Percentiles rank a stretch among this genome's conserved stretches.
These are phyloP conservation scores for Leptopilina syphax DNA, from an alignment of 2,888 invertebrate genomes.

Conservation along the genomic window DNA sequence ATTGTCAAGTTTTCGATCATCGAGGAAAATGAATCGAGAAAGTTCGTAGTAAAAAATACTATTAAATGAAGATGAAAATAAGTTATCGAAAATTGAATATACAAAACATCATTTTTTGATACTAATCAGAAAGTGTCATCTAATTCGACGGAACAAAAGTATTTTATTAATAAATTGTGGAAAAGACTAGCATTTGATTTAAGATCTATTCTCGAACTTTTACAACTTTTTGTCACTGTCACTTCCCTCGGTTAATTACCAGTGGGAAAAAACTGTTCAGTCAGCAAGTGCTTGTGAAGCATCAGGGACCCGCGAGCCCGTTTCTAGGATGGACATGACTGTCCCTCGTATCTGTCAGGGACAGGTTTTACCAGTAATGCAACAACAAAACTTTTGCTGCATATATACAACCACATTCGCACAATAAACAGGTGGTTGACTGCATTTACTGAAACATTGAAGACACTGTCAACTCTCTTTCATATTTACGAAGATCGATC, in stretches of 20 bases:
- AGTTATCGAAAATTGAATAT: background rate
- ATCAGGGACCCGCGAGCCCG: background rate
- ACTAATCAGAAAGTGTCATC: conserved; percentile 26
- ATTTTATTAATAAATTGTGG: conserved; percentile 18
- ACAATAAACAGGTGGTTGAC: conserved; percentile 49
- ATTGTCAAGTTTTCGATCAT: conserved; percentile 7
- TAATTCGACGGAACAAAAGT: conserved; percentile 17
- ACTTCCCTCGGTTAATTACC: conserved; percentile 34
- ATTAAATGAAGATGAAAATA: no score
- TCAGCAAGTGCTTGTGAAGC: conserved; percentile 45
- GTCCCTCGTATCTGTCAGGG: conserved; percentile 46
- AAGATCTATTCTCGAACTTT: conserved; percentile 27
- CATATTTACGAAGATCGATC: conserved; percentile 56
- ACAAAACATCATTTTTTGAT: background rate
- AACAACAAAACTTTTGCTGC: background rate
- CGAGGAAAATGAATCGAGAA: no score
- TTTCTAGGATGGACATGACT: conserved; percentile 47
- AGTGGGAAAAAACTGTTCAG: conserved; percentile 37
- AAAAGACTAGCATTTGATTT: conserved; percentile 25
- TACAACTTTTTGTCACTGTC: conserved; percentile 36
- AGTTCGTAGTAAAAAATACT: no score
- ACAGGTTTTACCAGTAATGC: conserved; percentile 49
- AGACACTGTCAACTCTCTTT: conserved; percentile 49
- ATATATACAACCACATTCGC: conserved; percentile 35
- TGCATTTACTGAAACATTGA: background rate